A percentile compares a stretch with the other conserved stretches of the same genome.
phyloP scores from a whole-genome alignment of 1,140 invertebrate genomes.

The Arctopsyche grandis region DNA sequence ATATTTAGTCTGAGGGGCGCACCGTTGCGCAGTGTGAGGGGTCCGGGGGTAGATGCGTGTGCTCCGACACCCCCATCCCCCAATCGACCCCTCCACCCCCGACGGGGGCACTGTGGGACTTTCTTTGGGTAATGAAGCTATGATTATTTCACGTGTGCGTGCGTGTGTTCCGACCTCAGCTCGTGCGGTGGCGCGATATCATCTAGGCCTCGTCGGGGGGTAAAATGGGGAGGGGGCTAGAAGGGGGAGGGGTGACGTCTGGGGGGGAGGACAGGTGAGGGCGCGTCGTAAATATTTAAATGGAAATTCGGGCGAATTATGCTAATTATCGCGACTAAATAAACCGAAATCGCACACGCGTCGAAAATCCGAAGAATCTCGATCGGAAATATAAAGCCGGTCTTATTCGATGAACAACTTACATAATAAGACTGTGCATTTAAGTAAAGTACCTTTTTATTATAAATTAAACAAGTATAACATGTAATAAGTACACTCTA shows the following conservation, averaged over 20 bases:
- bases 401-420: no score
- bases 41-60: neutral
- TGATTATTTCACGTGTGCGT: constrained; percentile 51
- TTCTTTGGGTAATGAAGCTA: constrained; percentile 51
- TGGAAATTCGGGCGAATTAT: constrained; percentile 20
- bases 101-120: constrained; percentile 39
- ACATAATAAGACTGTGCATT: no score
- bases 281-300: constrained; percentile 24
- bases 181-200: constrained; percentile 25
- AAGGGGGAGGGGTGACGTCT: neutral
- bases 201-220: constrained; percentile 10
- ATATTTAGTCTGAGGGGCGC: constrained; percentile 39
- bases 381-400: neutral
- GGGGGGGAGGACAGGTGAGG: neutral
- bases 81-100: neutral
- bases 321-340: constrained; percentile 22
- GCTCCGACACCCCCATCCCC: neutral
- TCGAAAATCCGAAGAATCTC: neutral
- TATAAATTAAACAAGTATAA: no score
- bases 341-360: neutral
- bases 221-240: neutral
- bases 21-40: neutral
- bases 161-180: constrained; percentile 32
- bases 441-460: no score
- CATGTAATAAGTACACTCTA: no score